Evolutionary conservation across 2,797 vertebrate species (phyloP), one percentile per base, ranked within the genome.

Genomic region (Malurus leucopterus): DNA sequence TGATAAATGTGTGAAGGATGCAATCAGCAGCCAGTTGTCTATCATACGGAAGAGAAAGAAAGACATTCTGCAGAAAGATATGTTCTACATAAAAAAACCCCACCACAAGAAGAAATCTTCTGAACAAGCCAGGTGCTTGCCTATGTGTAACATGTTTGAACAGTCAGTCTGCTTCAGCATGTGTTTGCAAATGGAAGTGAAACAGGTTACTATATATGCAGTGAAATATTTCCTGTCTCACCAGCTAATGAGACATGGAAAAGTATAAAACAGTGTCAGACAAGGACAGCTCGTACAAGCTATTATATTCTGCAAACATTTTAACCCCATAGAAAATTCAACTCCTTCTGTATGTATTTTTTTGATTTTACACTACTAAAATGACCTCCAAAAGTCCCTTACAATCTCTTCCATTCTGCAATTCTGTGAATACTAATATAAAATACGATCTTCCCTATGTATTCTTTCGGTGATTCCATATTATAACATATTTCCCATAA

Each of bases 281-380:
- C 11, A 82, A 79, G 49, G 18, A 59, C 22, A 55, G 18, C 26
- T 18, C 1, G 1, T 18, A 69, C 9, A 7, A 27, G 6, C 4
- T 36, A 9, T n/a, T 69, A 20, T 7, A n/a, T 30, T 59, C 47
- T 63, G 13, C 4, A 15, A 27, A 59, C 55, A 14, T 23, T 61
- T 72, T 63, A 70, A 69, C 11, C 15, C 13, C 16, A n/a, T 1
- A 47, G 26, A 82, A 54, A 12, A 54, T 62, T 30, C 7, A 57
- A 27, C 17, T 8, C 7, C 7, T 69, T 82, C 41, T 55, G 15
- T 26, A 29, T 4, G 4, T 54, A 43, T 40, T 75, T 13, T 61
- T 76, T 51, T 2, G 21, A 51, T 34, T 29, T 0, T 38, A 43
- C 0, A 0, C 36, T 14, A 69, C 12, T 65, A 36, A 89, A 91